A percentile compares a stretch with the other conserved stretches of the same genome.
Evolutionary conservation across 2,797 vertebrate genomes (phyloP).

Genomic region (Arremon brunneinucha): DNA sequence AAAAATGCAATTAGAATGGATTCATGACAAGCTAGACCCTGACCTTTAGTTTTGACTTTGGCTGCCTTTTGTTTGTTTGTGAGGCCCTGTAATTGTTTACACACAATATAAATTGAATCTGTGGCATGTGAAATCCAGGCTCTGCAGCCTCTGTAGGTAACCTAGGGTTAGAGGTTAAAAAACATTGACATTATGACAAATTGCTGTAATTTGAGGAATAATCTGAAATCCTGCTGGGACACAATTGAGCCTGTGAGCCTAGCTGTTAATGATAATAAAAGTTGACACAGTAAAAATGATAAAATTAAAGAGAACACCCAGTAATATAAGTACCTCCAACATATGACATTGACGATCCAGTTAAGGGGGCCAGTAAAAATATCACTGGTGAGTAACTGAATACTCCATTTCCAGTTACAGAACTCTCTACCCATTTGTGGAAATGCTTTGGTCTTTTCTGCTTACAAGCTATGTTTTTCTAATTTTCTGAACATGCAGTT

Average conservation of each 20-base stretch:
- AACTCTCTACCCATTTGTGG: background rate
- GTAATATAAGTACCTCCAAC: background rate
- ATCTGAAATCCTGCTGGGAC: conserved; percentile 55
- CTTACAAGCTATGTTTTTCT: background rate
- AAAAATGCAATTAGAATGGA: background rate
- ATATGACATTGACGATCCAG: background rate
- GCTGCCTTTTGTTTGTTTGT: conserved; percentile 21
- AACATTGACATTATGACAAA: conserved; percentile 60
- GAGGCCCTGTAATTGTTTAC: conserved; percentile 33
- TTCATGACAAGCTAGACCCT: background rate
- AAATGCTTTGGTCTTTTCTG: background rate
- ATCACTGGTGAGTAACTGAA: background rate
- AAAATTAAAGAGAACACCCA: conserved; percentile 39
- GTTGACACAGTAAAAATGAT: conserved; percentile 48
- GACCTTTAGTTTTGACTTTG: conserved; percentile 17
- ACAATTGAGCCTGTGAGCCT: conserved; percentile 27
- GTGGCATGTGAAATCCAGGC: background rate
- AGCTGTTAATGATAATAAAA: conserved; percentile 66
- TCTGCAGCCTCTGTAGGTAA: conserved; percentile 4
- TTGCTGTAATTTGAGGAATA: conserved; percentile 61
- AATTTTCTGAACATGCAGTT: background rate
- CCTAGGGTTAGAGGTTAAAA: conserved; percentile 54
- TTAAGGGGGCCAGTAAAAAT: background rate
- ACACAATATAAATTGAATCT: conserved; percentile 25
- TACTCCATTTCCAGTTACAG: background rate